phyloP scores from a whole-genome alignment of 2,797 vertebrate genomes.

The Danio tinwini region DNA sequence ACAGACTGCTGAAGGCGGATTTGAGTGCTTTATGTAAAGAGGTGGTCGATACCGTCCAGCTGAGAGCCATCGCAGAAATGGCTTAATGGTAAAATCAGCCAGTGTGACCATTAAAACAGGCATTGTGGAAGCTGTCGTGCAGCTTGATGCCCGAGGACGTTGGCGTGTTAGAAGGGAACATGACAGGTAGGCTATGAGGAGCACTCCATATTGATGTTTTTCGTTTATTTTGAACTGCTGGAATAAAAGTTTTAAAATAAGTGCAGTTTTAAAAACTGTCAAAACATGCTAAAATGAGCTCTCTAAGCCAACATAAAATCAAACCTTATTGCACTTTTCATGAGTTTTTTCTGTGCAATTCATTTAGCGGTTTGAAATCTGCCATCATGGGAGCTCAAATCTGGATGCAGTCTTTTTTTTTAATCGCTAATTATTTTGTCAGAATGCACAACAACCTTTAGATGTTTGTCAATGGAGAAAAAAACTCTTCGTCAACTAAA shows the following conservation, averaged over 20 bases:
- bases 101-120: conserved; percentile 44
- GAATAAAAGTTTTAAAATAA: conserved; percentile 17
- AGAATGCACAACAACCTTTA: neutral
- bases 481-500: neutral
- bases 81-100: conserved; percentile 53
- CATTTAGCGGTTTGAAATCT: neutral
- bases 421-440: conserved; percentile 1
- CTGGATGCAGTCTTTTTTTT: neutral
- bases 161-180: conserved; percentile 23
- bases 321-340: neutral
- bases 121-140: neutral
- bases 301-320: neutral
- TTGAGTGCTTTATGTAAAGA: conserved; percentile 47
- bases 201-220: conserved; percentile 5
- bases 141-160: conserved; percentile 33
- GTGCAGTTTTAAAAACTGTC: conserved; percentile 15
- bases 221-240: conserved; percentile 4
- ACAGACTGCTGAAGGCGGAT: conserved; percentile 56
- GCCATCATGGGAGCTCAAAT: neutral
- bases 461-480: neutral
- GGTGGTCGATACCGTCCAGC: conserved; percentile 35
- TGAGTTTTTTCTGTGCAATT: neutral
- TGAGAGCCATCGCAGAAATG: conserved; percentile 26
- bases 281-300: neutral
- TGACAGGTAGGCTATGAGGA: conserved; percentile 45